Base-by-base conservation (phyloP, 1,140 invertebrate species). In the Drosophila carrolli region DNA sequence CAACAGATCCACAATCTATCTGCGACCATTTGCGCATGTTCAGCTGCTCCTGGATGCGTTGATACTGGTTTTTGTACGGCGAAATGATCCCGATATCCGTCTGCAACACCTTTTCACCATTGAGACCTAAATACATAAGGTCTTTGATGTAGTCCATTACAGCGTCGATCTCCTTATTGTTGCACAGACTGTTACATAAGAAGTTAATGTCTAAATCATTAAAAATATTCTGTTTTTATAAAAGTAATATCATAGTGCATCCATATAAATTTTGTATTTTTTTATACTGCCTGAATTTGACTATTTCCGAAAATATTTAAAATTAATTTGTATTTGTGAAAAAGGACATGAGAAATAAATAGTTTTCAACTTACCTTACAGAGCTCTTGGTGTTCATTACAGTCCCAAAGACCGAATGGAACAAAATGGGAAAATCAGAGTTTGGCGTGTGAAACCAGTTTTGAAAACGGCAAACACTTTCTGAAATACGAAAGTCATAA, bases 61-160 rank as follows among this genome's bases (percentile, higher is more conserved):
- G 93, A 44, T 95, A 94, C 92, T 97, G 96, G 77, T 94, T 94
- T 67, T 94, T 94, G 90, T 98, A 98, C 0, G 97, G 97, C 5
- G 97, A 96, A 51, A 98, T 95, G 23, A 98, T 94, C 0, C 97
- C 97, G 58, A 98, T 96, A 71, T 98, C 95, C 29, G 93, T 91
- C 46, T 93, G 90, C 2, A 56, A 50, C 10, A 97, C 92, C 16
- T 90, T 91, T 55, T 93, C 93, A 0, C 92, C 78, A 41, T 92
- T 81, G 7, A 91, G 55, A 58, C 93, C 67, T 10, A 92, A 89
- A n/a, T 78, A 75, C 13, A 94, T 77, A 1, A 94, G 91, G 54
- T 93, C 90, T 37, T 91, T 75, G 0, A 95, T 91, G 75, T 95
- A 96, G 19, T 93, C 74, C 57, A 94, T 75, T 5, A 96, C 92